Base-by-base conservation (phyloP, 2,113 vertebrate species). In the Sprattus sprattus region DNA sequence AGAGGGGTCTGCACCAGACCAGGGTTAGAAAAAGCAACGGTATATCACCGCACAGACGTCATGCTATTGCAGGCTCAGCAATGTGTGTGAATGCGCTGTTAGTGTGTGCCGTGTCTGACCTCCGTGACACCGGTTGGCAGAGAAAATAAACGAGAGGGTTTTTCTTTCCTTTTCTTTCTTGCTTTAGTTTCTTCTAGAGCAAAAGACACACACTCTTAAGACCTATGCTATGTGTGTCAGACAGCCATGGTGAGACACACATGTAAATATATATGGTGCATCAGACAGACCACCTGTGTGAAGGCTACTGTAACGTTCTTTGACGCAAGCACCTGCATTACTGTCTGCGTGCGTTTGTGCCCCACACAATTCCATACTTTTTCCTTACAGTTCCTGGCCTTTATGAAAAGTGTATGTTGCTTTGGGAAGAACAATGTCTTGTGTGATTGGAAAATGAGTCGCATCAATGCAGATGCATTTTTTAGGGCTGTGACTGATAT, bases 211-310 rank as follows among this genome's bases (percentile, higher is more conserved):
- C 47, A 47, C 3, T 54, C 85, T 7, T 1, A 85, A 50, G 39
- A 75, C 83, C 86, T 39, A 84, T 84, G 83, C 88, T 83, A 45
- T 78, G 28, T 39, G 71, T 39, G 28, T 78, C 28, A 32, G 25
- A 32, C 71, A 32, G 67, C 67, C 25, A 15, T 44, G 13, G 13
- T 32, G 10, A 46, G 18, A 85, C 80, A 44, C 67, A 85, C 80
- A 44, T 75, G 67, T 83, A 75, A 84, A 84, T 80, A 39, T 81
- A 75, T 82, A 82, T 80, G 47, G 6, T 18, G 81, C 28, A 60
- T 78, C 16, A 39, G 83, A 75, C 39, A 15, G 78, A 87, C 86
- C 88, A 89, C 86, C 86, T 89, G 82, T 32, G 81, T 60, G 57
- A 47, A 39, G 13, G 49, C 64, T 18, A 9, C 47, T 75, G 54